Evolutionary conservation across 1,140 invertebrate genomes (phyloP).

Genomic region (Chlorops oryzae): DNA sequence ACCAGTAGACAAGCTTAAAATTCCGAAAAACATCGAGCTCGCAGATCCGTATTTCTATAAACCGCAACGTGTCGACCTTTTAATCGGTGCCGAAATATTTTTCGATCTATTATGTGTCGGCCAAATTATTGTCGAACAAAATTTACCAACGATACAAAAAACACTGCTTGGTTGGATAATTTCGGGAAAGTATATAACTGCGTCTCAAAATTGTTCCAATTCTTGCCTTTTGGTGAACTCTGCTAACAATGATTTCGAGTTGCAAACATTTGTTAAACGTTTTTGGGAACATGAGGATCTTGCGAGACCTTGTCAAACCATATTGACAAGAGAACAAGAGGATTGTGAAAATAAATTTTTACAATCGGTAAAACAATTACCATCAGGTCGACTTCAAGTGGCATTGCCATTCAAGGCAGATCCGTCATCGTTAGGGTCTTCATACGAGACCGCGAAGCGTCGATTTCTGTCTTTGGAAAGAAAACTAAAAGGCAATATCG

Average conservation of each 20-base stretch:
- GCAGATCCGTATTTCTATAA: conserved; percentile 26
- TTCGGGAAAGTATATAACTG: neutral
- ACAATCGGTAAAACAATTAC: conserved; percentile 1
- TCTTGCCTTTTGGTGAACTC: neutral
- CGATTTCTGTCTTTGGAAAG: conserved; percentile 30
- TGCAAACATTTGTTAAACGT: too few relatives aligned
- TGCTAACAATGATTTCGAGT: neutral
- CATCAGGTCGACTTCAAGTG: conserved; percentile 19
- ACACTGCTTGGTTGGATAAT: conserved; percentile 22
- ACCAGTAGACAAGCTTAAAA: conserved; percentile 5
- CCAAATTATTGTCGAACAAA: too few relatives aligned
- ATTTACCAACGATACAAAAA: conserved; percentile 20
- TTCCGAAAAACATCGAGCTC: conserved; percentile 21
- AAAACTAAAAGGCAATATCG: conserved; percentile 26
- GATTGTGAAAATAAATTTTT: conserved; percentile 15
- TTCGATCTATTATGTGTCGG: conserved; percentile 24
- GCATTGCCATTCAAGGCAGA: conserved; percentile 19
- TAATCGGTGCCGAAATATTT: conserved; percentile 27
- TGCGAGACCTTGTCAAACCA: too few relatives aligned
- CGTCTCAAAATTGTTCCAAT: neutral
- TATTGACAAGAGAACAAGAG: too few relatives aligned
- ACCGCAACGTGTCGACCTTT: conserved; percentile 23
- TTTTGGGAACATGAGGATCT: conserved; percentile 41
- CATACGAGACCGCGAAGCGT: conserved; percentile 24
- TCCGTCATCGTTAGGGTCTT: conserved; percentile 28